Base-by-base conservation (phyloP, 2,113 vertebrate genomes). In the Oenanthe oenanthe region DNA sequence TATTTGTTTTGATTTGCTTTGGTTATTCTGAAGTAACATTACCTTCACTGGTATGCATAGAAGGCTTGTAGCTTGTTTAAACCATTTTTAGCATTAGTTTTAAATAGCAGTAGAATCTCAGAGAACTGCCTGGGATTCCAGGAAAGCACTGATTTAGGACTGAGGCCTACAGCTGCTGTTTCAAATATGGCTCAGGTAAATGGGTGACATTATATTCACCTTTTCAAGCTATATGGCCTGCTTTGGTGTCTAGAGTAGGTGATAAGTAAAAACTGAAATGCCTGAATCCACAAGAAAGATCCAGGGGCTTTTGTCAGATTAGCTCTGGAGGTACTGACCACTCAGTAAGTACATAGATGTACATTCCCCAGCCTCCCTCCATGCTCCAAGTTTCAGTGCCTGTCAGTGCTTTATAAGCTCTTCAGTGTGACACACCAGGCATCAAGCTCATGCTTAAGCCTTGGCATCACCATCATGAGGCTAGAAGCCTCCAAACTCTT, bases 291-390 rank as follows among this genome's bases (percentile, higher is more conserved):
- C 16, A 21, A 34, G 34, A 56, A 67, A 65, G 31, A 61, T 81
- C 25, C 32, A 34, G 47, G 65, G 12, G 17, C 58, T 71, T 79
- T 88, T 91, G n/a, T 51, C 31, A 75, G 53, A 32, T 17, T 48
- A 40, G n/a, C 36, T 73, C 38, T 68, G 63, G 50, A 50, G 36
- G 36, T 36, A 50, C 15, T 7, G 7, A 6, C 15, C 0, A 0
- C 32, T 63, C 24, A 16, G n/a, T 45, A n/a, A 54, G n/a, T 68
- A 34, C 10, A 3, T 4, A 53, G 0, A 1, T 36, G 26, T 72
- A 20, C 13, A 18, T 70, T 18, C 45, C 48, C n/a, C 31, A 79
- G 3, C 36, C 5, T 65, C 67, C 21, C 12, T 40, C 14, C 29
- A 4, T 34, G 36, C 31, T 83, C 48, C 31, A 36, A 36, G 15